These are phyloP conservation scores for Formica exsecta DNA, from an alignment of 1,140 invertebrate species.

Conservation along the genomic window DNA sequence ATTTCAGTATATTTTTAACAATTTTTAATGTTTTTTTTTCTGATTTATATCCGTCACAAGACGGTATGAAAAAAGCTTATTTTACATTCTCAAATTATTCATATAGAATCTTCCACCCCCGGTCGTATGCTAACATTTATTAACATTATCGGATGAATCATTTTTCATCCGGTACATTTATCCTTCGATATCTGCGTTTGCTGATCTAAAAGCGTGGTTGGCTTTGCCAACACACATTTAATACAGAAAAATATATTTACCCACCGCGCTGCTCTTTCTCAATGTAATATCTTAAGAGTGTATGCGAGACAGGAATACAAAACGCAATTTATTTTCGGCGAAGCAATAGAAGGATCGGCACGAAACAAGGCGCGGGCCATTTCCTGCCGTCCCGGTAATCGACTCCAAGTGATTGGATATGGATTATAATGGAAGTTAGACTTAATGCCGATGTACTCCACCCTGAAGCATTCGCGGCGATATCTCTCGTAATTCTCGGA, in stretches of 20 bases:
- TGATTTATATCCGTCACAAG: background rate
- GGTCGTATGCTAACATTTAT: background rate
- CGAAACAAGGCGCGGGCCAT: slow-evolving; percentile 76
- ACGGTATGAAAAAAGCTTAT: background rate
- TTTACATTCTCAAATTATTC: background rate
- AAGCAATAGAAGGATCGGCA: slow-evolving; percentile 49
- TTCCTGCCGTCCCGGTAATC: slow-evolving; percentile 80
- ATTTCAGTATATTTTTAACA: background rate
- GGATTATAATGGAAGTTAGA: slow-evolving; percentile 74
- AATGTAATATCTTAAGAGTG: slow-evolving; percentile 31
- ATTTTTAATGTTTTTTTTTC: background rate
- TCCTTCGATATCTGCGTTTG: background rate
- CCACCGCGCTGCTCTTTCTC: background rate
- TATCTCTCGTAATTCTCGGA: slow-evolving; percentile 24
- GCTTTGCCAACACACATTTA: background rate
- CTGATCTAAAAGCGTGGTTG: background rate
- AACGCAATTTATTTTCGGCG: slow-evolving; percentile 65
- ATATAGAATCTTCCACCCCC: no score
- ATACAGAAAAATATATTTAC: slow-evolving; percentile 34
- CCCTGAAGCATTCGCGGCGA: slow-evolving; percentile 50
- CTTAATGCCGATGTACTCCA: slow-evolving; percentile 57
- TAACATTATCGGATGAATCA: background rate
- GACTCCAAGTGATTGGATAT: slow-evolving; percentile 81
- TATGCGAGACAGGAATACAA: slow-evolving; percentile 1
- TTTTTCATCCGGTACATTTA: slow-evolving; percentile 4